Conservation (phyloP, 2,113 vertebrate genomes). For the Eptesicus fuscus region DNA sequence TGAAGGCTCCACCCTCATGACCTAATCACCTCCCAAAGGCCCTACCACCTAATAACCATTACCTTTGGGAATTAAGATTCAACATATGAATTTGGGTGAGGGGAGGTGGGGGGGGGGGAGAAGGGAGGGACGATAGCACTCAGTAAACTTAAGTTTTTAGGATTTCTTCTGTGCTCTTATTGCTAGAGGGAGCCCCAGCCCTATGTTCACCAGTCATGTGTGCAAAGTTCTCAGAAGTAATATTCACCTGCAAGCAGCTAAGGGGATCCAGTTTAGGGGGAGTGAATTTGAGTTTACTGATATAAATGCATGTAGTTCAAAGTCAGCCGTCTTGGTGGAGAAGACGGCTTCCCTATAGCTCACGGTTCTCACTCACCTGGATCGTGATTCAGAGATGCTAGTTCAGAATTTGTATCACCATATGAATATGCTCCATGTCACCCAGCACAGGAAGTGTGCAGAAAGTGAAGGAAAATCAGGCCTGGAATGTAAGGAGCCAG, state of each 20-base stretch:
- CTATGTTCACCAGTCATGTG: fast-evolving
- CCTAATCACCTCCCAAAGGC: neutral
- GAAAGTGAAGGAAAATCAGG: neutral
- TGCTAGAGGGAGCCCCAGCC: neutral
- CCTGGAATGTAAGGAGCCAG: neutral
- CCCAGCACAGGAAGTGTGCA: neutral
- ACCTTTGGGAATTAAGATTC: neutral
- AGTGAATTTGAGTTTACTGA: neutral
- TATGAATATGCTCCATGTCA: neutral
- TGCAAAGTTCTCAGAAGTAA: neutral
- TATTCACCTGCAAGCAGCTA: neutral
- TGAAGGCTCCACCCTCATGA: neutral
- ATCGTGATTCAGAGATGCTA: neutral
- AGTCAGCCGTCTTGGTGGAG: neutral
- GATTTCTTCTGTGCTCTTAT: neutral
- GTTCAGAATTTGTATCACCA: neutral
- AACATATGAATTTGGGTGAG: neutral
- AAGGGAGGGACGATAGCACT: neutral
- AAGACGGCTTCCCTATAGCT: neutral
- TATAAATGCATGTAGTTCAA: neutral
- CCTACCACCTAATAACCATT: neutral
- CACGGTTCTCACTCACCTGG: neutral
- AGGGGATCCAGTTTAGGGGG: neutral
- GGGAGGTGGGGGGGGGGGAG: neutral
- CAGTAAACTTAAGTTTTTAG: neutral